Base-by-base conservation (phyloP, 1,140 invertebrate genomes). In the Pygmarrhopalites habei region DNA sequence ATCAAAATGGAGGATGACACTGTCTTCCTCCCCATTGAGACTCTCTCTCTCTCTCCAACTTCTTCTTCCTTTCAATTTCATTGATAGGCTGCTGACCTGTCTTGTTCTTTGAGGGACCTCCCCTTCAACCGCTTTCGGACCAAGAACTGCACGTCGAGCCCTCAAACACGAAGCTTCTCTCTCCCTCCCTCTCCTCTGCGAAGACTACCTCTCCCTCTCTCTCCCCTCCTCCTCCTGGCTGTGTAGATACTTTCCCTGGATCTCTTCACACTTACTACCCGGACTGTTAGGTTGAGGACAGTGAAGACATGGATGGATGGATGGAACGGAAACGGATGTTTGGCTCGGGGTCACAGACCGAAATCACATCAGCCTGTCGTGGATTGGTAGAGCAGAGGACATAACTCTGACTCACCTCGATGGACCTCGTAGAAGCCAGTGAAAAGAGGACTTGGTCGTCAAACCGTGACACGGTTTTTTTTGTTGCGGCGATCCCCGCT, bases 241-340 rank as follows among this genome's bases (percentile, higher is more conserved):
- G 5, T 35, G 32, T 35, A 7, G 32, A 35, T 35, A 35, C 32
- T 7, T n/a, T n/a, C 44, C 44, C 44, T 47, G n/a, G 10, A 28
- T 10, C 7, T 52, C 49, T 52, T 52, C 49, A 52, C 25, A 52
- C 49, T 52, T 52, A 52, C 49, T 52, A 52, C 44, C 44, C 19
- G 15, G 15, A 5, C 5, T n/a, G n/a, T 14, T 21, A 5, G 44
- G 21, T 4, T 21, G 44, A 21, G 44, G 21, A 46, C 5, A 47
- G n/a, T 47, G 5, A n/a, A 12, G 39, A n/a, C n/a, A n/a, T n/a
- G 39, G 39, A n/a, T n/a, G 39, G 39, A 19, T 52, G 49, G 25
- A 7, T 26, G 23, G 49, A 23, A 25, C 10, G 44, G 44, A 21
- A 47, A n/a, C 17, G 44, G 17, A 21, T n/a, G 17, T 47, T 21